Conservation (phyloP, 2,888 invertebrate genomes). For the Rhabditoides inermis region DNA sequence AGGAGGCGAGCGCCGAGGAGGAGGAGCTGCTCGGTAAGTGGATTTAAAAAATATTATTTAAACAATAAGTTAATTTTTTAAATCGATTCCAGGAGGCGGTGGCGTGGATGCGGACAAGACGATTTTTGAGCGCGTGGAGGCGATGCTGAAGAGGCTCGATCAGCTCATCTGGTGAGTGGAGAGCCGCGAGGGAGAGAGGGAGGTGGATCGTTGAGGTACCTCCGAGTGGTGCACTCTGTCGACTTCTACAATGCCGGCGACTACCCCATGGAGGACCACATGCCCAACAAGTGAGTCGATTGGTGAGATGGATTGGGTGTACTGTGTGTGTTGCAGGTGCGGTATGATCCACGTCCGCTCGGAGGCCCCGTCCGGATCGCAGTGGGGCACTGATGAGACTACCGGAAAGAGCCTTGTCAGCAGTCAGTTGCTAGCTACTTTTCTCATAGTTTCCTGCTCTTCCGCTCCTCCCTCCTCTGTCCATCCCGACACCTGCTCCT, state of each 20-base stretch:
- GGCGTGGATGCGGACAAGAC: conserved; percentile 36
- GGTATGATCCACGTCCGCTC: conserved; percentile 96
- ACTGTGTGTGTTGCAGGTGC: conserved; percentile 58
- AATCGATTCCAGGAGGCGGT: conserved; percentile 7
- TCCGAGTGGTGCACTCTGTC: conserved; percentile 91
- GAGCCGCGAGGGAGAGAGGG: not conserved
- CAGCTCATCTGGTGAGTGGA: conserved; percentile 52
- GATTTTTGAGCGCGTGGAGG: conserved; percentile 66
- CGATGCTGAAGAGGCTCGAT: conserved; percentile 67
- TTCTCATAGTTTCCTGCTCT: no score
- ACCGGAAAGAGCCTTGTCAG: no score
- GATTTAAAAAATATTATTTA: no score
- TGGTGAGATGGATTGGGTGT: not conserved
- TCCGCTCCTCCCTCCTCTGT: no score
- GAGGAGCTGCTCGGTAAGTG: conserved; percentile 65
- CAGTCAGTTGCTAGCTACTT: no score
- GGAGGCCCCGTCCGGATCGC: conserved; percentile 69
- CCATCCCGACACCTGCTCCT: no score
- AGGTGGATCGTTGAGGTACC: conserved; percentile 60
- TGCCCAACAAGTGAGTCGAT: conserved; percentile 77
- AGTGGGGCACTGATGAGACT: conserved; percentile 59
- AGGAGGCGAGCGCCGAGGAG: conserved; percentile 95
- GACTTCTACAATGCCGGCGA: conserved; percentile 98
- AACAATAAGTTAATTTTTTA: no score
- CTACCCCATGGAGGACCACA: conserved; percentile 97